These are phyloP conservation scores for Mus spretus DNA, from an alignment of 2,797 vertebrate genomes.

Conservation along the genomic window DNA sequence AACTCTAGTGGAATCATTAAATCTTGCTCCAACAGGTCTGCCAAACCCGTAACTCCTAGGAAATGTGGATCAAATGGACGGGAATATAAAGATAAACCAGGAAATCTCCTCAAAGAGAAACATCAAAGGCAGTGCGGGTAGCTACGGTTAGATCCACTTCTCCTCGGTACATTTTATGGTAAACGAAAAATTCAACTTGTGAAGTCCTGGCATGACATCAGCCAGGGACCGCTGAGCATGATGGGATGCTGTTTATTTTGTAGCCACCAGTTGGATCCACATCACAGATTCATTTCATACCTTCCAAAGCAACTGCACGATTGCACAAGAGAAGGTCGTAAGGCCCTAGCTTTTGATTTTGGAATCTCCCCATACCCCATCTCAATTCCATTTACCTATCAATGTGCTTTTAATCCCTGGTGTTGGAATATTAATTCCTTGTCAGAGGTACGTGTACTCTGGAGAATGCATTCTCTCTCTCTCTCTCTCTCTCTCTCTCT, in stretches of 20 bases:
- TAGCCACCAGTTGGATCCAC: not conserved
- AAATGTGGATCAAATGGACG: conserved; percentile 56
- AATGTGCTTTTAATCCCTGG: not conserved
- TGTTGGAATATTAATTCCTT: not conserved
- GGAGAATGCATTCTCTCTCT: not conserved
- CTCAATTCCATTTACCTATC: not conserved
- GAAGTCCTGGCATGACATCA: not conserved
- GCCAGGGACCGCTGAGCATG: not conserved
- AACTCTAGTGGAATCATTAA: conserved; percentile 38
- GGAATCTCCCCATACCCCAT: not conserved
- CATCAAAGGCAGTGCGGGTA: conserved; percentile 48
- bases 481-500: not conserved
- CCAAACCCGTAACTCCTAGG: conserved; percentile 15
- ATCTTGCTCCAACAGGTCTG: conserved; percentile 42
- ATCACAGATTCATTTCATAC: not conserved
- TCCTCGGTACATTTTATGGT: conserved; percentile 30
- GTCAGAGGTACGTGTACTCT: not conserved
- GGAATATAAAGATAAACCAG: conserved; percentile 41
- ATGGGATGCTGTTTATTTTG: not conserved
- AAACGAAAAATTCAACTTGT: conserved; percentile 51
- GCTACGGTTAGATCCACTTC: conserved; percentile 1
- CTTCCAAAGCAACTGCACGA: not conserved
- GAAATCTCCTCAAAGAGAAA: conserved; percentile 63
- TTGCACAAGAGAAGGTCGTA: not conserved
- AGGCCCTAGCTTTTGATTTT: not conserved